phyloP scores from a whole-genome alignment of 2,888 invertebrate species.

The Mesorhabditis belari region DNA sequence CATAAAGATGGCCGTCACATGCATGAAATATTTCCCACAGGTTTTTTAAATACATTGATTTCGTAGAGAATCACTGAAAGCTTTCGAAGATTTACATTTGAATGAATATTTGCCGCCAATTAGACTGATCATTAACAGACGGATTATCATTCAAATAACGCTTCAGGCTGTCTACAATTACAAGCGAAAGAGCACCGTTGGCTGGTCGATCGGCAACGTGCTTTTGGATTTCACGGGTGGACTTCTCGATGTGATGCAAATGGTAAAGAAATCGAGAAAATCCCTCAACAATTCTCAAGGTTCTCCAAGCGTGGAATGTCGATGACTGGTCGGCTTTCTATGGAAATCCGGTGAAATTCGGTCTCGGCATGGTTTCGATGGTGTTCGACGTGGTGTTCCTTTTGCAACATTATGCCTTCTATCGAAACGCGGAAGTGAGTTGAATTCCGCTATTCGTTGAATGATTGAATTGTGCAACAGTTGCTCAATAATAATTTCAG shows the following conservation, averaged over 20 bases:
- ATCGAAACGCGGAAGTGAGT: conserved; percentile 57
- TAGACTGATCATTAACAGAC: no score
- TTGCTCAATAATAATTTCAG: no score
- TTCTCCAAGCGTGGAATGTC: conserved; percentile 21
- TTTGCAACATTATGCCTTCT: conserved; percentile 88
- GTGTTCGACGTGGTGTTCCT: conserved; percentile 93
- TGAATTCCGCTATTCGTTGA: no score
- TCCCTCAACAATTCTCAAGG: conserved; percentile 6
- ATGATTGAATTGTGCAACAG: no score
- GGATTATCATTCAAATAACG: conserved; percentile 22
- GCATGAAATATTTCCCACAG: conserved; percentile 97
- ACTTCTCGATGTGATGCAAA: conserved; percentile 83
- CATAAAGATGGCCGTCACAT: conserved; percentile 84
- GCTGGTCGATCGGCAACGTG: conserved; percentile 98
- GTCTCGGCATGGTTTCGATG: conserved; percentile 89
- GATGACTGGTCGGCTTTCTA: conserved; percentile 94
- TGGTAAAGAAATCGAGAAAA: no score
- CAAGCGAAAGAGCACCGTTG: conserved; percentile 85
- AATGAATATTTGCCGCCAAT: no score
- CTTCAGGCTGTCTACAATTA: conserved; percentile 86
- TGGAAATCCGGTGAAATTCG: conserved; percentile 91
- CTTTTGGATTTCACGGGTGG: conserved; percentile 93
- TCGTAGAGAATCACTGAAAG: background rate
- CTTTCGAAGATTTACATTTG: background rate
- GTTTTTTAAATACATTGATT: conserved; percentile 58